Evolutionary conservation across 1,140 invertebrate species (phyloP), one percentile per base, ranked within the genome.

Genomic region (Caenorhabditis briggsae): DNA sequence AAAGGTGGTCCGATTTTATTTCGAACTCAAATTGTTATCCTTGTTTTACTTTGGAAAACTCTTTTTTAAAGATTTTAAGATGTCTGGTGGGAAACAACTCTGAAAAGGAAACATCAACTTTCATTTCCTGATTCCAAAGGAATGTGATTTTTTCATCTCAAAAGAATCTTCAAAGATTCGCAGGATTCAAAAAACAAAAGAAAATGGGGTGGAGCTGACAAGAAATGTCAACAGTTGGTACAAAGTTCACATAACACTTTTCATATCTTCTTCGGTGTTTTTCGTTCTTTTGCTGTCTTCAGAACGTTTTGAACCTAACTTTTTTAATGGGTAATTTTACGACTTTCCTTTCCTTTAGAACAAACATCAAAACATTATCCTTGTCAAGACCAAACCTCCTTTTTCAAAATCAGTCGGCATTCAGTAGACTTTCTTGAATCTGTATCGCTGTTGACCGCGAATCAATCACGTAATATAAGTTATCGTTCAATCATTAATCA

Each of bases 401-500:
- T 18, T n/a, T 58, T 58, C n/a, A 9, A 16, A 58, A 58, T 58
- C 18, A 58, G 5, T 58, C 7, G 12, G 43, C 33, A 7, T 18
- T 5, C 18, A 5, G 7, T 23, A n/a, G 23, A 46, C 12, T 74
- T 16, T 48, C 20, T 20, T n/a, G 16, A 58, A n/a, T n/a, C n/a
- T 53, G 50, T 20, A 20, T 58, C 50, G 33, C 18, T 25, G 46
- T 74, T 74, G 65, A 74, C 65, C 65, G 43, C 65, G 43, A 74
- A 74, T 74, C 65, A 74, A 46, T 74, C 65, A 74, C 65, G 65
- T 74, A 74, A 74, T 48, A 33, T 33, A 74, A 46, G 41, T 74
- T 74, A 74, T 74, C 65, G 18, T 74, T 74, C 65, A 74, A 74
- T 74, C 65, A 48, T 74, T 64, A 64, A 64, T 64, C 59, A 64